Evolutionary conservation across 2,888 invertebrate species (phyloP), one percentile per base, ranked within the genome.

Genomic region (Ashinkailepas kermadecensis): DNA sequence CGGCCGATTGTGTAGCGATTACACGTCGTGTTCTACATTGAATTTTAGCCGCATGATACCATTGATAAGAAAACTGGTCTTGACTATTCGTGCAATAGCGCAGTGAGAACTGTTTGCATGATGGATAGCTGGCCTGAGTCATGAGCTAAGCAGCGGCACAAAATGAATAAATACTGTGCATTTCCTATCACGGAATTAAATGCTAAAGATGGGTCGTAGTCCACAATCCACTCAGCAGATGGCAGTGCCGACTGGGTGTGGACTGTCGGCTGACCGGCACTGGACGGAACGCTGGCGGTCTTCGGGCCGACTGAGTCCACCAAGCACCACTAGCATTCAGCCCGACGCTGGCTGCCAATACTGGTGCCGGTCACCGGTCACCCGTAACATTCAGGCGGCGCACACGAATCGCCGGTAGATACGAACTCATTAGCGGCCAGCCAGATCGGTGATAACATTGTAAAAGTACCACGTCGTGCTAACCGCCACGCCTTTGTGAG

Each of bases 11-110:
- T 39, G 70, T 10, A 13, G 70, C 39, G 70, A 70, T 70, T 70
- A 70, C 70, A 70, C 23, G 70, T 15, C 15, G 70, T 8, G 70
- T 70, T 39, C 70, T 70, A 70, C 25, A 70, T 70, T 70, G 39
- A 70, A 70, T 70, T 70, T 70, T 70, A 70, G 39, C 25, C 70
- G 70, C 39, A 39, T 70, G 70, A 70, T 70, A 7, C 39, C 39
- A 12, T 15, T 39, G 70, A 70, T 70, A 23, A 67, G 70, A 15
- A 15, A 70, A 70, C 70, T 70, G 70, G 70, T 70, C 39, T 70
- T 70, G 39, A 15, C 39, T 23, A 39, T 39, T 23, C 70, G 39
- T 70, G 70, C 70, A 70, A 39, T 39, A 70, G 23, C 23, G 13
- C 12, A 62, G 13, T 15, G 13, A 18, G 62, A 7, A 13, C 62